phyloP scores from a whole-genome alignment of 2,113 vertebrate species.

The Semnornis frantzii region DNA sequence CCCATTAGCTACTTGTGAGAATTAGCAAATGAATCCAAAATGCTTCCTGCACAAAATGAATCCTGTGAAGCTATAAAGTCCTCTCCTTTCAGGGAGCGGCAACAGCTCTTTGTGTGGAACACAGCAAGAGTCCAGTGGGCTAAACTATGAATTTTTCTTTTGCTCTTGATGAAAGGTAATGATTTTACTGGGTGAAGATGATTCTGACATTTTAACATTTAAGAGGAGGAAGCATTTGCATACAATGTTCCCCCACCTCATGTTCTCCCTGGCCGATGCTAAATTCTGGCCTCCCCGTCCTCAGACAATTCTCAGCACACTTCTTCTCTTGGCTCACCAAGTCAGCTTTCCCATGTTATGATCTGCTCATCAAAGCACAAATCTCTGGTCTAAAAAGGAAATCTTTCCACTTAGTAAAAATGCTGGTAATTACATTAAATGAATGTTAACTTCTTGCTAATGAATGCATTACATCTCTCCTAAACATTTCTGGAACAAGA shows the following conservation, averaged over 20 bases:
- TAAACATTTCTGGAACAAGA: conserved; percentile 51
- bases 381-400: conserved; percentile 34
- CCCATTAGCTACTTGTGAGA: background rate
- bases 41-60: background rate
- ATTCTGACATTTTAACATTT: background rate
- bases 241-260: background rate
- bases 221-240: conserved; percentile 6
- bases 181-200: conserved; percentile 4
- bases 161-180: conserved; percentile 28
- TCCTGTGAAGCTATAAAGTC: background rate
- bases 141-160: conserved; percentile 20
- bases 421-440: conserved; percentile 50
- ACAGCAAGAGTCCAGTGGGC: background rate
- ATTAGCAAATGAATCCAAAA: background rate
- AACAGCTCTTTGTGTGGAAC: background rate
- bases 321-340: background rate
- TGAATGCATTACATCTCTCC: conserved; percentile 50
- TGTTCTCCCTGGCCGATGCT: background rate
- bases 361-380: background rate
- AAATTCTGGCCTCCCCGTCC: background rate
- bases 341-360: conserved; percentile 3
- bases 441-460: conserved; percentile 56
- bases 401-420: conserved; percentile 39
- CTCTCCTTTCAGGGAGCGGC: background rate
- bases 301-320: background rate